Percentiles rank a stretch among this genome's conserved stretches.
Conservation (phyloP, 2,888 invertebrate species). For the Rosalia funebris region DNA sequence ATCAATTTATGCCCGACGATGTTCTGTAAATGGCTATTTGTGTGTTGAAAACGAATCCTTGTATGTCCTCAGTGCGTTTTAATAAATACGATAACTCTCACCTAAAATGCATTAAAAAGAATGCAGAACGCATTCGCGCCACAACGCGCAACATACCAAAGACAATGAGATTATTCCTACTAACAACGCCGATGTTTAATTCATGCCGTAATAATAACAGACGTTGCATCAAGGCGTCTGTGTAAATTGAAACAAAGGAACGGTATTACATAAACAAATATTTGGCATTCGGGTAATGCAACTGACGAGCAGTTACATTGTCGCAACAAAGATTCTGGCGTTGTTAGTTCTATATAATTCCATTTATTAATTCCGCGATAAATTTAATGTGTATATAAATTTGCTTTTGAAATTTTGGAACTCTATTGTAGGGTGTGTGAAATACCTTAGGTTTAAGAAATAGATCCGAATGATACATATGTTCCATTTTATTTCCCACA, state of each 20-base stretch:
- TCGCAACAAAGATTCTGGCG: background rate
- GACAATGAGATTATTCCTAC: background rate
- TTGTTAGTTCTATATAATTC: background rate
- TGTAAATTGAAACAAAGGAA: conserved; percentile 13
- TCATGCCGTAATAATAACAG: background rate
- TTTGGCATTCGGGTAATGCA: background rate
- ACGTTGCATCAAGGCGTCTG: conserved; percentile 7
- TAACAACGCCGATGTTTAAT: conserved; percentile 5
- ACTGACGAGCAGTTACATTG: background rate
- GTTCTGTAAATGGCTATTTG: no score
- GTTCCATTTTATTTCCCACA: no score
- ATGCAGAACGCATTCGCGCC: background rate
- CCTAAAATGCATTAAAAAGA: background rate
- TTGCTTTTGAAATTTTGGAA: no score
- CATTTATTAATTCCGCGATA: background rate
- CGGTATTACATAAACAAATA: background rate
- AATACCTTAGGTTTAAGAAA: no score
- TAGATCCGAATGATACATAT: no score
- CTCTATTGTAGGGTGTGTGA: no score
- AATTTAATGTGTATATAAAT: no score
- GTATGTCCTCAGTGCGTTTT: background rate
- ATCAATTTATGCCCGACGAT: no score
- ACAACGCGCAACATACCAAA: background rate
- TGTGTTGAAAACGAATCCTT: no score
- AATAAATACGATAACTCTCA: background rate